phyloP scores from a whole-genome alignment of 2,888 invertebrate species.

The Dysmachus trigonus region DNA sequence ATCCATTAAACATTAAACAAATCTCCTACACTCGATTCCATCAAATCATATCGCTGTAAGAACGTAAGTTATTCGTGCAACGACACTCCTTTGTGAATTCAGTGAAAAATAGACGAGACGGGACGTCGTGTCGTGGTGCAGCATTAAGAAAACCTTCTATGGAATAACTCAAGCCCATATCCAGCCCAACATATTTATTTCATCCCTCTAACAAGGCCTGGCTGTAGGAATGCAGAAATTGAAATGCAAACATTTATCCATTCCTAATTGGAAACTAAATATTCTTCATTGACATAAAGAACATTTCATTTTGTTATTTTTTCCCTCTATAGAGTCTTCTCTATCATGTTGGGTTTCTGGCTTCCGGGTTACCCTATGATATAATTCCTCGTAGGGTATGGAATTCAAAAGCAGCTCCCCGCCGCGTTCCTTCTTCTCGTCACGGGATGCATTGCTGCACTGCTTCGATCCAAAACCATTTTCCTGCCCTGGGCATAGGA shows the following conservation, averaged over 20 bases:
- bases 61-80: background rate
- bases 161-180: background rate
- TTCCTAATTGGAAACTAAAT: conserved; percentile 48
- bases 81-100: background rate
- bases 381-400: background rate
- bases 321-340: background rate
- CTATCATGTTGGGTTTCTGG: background rate
- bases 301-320: conserved; percentile 37
- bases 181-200: background rate
- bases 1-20: background rate
- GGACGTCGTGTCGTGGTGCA: background rate
- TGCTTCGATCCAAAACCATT: conserved; percentile 4
- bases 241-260: conserved; percentile 46
- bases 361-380: background rate
- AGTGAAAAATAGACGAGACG: background rate
- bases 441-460: background rate
- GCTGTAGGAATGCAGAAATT: conserved; percentile 42
- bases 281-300: conserved; percentile 43
- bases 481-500: background rate
- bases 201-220: background rate
- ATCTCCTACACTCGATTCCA: background rate
- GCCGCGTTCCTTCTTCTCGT: background rate
- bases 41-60: background rate
- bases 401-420: conserved; percentile 33
- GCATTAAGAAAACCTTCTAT: background rate